Evolutionary conservation across 2,888 invertebrate species (phyloP), one percentile per base, ranked within the genome.

Genomic region (Cotesia congregata): DNA sequence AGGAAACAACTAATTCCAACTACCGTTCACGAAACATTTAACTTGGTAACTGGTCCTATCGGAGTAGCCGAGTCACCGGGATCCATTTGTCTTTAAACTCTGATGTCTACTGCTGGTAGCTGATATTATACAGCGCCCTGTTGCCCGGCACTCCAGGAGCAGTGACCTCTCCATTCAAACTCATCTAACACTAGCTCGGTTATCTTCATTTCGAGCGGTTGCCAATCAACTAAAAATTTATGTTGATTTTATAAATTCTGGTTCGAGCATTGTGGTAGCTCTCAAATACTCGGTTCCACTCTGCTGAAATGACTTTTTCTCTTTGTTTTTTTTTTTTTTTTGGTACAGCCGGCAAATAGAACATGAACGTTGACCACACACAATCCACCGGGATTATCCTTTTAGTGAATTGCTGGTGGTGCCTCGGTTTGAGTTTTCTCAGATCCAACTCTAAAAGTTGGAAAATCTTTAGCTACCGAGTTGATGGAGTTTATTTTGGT

Each of bases 1-100:
- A 86, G 82, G 85, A 86, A 88, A 85, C 86, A 88, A 88, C 87
- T 87, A 88, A 88, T 88, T 86, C 83, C 81, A 88, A 88, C 87
- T 86, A 84, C 80, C 83, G 83, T 88, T 87, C 85, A 86, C 85
- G 86, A 83, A 76, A 86, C 88, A 88, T 88, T 88, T 87, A 88
- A 88, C 88, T 88, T 86, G 68, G 82, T 79, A 87, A 88, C 87
- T 88, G 83, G 77, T 85, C 83, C 86, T 86, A 87, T 87, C 87
- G 76, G 77, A 85, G 84, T 50, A 50, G 50, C 12, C 50, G 50
- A 12, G 9, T 12, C 75, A 69, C 60, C 83, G 85, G 83, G 74
- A 71, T 83, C 84, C 85, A 83, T 87, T 87, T 86, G 86, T 87
- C 84, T 83, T 83, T 82, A 77, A 70, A 71, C 79, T 80, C 50